Percentiles rank a stretch among this genome's conserved stretches.
Evolutionary conservation across 2,888 invertebrate genomes (phyloP).

Genomic region (Papilio elwesi): DNA sequence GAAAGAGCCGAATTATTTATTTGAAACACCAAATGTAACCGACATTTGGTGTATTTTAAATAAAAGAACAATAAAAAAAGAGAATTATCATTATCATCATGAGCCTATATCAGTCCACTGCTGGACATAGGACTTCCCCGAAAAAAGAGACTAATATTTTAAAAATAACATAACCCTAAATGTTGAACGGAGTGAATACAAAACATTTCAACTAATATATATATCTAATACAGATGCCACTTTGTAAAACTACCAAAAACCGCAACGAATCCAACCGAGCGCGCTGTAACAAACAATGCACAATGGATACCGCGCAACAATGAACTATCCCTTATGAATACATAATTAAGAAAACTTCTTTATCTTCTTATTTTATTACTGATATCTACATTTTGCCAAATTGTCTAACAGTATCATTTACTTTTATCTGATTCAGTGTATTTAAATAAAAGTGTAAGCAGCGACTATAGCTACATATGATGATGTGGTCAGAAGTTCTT

Average conservation of each 20-base stretch:
- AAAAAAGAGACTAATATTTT: too few species aligned
- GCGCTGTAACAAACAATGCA: constrained; percentile 53
- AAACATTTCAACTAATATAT: constrained; percentile 11
- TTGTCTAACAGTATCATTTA: constrained; percentile 1
- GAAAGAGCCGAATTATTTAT: too few species aligned
- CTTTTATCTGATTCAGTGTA: too few species aligned
- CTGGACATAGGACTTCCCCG: too few species aligned
- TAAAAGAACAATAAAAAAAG: too few species aligned
- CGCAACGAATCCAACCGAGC: constrained; percentile 43
- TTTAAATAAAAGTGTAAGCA: too few species aligned
- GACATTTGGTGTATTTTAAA: too few species aligned
- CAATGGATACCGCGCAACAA: constrained; percentile 56
- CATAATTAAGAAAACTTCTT: constrained; percentile 46
- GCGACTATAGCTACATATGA: too few species aligned
- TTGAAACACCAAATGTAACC: too few species aligned
- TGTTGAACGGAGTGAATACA: background rate
- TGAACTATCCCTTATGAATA: constrained; percentile 53
- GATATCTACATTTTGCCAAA: constrained; percentile 32
- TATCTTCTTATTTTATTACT: constrained; percentile 42
- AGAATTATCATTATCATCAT: too few species aligned
- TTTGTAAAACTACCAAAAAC: constrained; percentile 50
- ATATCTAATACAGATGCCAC: constrained; percentile 34
- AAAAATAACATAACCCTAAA: background rate
- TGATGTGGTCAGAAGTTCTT: background rate
- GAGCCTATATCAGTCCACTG: too few species aligned